Conservation (phyloP, 1,140 invertebrate species). For the Streblospio benedicti region DNA sequence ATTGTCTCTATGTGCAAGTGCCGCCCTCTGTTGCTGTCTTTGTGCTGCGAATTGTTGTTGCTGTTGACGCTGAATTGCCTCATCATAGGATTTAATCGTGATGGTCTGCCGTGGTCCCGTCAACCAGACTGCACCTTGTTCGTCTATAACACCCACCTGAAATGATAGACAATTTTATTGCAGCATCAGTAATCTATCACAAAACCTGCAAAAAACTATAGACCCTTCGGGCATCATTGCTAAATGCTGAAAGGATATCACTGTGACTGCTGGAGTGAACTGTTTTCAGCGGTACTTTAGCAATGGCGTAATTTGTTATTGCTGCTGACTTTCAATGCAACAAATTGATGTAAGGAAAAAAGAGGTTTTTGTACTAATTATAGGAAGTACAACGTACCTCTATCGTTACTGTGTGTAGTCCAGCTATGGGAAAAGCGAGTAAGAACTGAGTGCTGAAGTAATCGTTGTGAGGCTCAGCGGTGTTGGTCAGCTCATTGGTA, state of each 20-base stretch:
- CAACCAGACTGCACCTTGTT: constrained; percentile 63
- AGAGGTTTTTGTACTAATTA: too few relatives aligned
- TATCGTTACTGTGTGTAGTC: constrained; percentile 55
- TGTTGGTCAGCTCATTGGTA: constrained; percentile 53
- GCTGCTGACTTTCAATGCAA: too few relatives aligned
- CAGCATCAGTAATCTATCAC: not conserved
- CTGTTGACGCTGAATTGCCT: constrained; percentile 33
- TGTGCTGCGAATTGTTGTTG: constrained; percentile 12
- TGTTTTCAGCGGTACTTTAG: too few relatives aligned
- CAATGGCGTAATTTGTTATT: too few relatives aligned
- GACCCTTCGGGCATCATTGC: not conserved
- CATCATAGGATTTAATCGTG: constrained; percentile 63
- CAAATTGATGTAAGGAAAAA: too few relatives aligned
- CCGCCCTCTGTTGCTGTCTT: constrained; percentile 4
- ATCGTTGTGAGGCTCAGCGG: constrained; percentile 65
- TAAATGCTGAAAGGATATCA: not conserved
- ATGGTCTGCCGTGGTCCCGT: constrained; percentile 62
- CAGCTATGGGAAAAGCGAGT: constrained; percentile 51
- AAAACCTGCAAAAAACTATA: not conserved
- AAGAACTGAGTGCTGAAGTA: constrained; percentile 73
- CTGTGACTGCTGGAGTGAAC: too few relatives aligned
- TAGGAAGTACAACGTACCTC: too few relatives aligned
- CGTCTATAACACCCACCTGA: constrained; percentile 60
- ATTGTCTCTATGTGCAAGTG: too few relatives aligned
- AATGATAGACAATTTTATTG: not conserved